These are phyloP conservation scores for Drosophila planitibia DNA, from an alignment of 2,888 invertebrate genomes.

Conservation along the genomic window DNA sequence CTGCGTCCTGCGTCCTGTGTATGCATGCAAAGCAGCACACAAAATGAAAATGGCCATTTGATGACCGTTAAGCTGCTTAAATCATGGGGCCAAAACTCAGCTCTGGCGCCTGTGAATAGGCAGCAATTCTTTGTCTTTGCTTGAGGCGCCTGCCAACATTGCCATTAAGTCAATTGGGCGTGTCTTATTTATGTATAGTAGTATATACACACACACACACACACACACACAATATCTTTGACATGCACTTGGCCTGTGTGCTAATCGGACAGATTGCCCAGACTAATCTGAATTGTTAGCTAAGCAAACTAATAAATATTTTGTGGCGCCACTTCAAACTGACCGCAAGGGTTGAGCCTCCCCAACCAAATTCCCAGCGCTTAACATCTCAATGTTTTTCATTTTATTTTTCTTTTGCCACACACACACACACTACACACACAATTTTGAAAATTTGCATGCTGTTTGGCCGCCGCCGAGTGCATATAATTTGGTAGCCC, in stretches of 20 bases:
- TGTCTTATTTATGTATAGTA: conserved; percentile 9
- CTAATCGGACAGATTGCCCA: conserved; percentile 6
- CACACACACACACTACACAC: not conserved
- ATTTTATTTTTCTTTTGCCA: conserved; percentile 13
- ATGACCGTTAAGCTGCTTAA: conserved; percentile 61
- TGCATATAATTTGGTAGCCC: conserved; percentile 64
- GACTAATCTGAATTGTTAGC: conserved; percentile 22
- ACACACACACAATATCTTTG: not conserved
- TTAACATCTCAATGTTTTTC: not conserved
- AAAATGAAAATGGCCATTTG: conserved; percentile 53
- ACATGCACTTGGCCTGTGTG: not conserved
- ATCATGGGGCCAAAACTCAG: conserved; percentile 14
- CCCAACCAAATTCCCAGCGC: not conserved
- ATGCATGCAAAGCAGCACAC: conserved; percentile 48
- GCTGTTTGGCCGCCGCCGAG: conserved; percentile 24
- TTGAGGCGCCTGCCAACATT: conserved; percentile 44
- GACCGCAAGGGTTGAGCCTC: conserved; percentile 25
- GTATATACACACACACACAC: not conserved
- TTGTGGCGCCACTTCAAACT: conserved; percentile 42
- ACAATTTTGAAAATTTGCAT: conserved; percentile 21
- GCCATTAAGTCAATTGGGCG: conserved; percentile 60
- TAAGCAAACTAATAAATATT: conserved; percentile 53
- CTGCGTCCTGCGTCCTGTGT: not conserved
- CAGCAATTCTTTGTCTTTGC: conserved; percentile 34
- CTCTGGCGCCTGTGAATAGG: conserved; percentile 29